Conservation (phyloP, 2,113 vertebrate genomes). For the Bubo bubo region DNA sequence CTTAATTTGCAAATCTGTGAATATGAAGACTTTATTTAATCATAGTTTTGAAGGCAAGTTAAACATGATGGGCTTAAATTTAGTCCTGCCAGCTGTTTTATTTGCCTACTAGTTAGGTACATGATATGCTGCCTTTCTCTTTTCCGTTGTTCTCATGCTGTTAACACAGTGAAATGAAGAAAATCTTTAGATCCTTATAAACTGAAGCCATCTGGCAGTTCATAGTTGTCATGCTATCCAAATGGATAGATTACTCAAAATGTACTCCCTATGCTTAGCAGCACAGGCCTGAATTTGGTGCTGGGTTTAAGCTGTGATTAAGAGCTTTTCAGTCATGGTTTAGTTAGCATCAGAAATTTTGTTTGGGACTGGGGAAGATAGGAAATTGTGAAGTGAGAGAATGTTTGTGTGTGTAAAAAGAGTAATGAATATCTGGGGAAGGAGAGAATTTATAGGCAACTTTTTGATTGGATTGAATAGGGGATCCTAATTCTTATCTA, state of each 20-base stretch:
- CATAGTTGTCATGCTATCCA: not conserved
- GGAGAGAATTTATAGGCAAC: not conserved
- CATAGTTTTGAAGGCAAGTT: not conserved
- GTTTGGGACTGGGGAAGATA: not conserved
- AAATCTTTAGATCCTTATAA: not conserved
- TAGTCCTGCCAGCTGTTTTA: not conserved
- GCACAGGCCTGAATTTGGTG: not conserved
- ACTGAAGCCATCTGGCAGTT: constrained; percentile 2
- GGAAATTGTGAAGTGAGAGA: not conserved
- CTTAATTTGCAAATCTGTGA: not conserved
- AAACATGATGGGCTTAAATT: not conserved
- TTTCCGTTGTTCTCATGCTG: not conserved
- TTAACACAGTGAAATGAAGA: not conserved
- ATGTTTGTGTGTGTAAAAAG: not conserved
- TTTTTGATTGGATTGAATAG: not conserved
- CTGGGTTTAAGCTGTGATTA: not conserved
- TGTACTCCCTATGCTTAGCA: not conserved
- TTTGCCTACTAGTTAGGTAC: not conserved
- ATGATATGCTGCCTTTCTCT: not conserved
- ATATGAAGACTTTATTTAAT: not conserved
- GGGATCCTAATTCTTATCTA: not conserved
- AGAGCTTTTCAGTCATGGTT: not conserved
- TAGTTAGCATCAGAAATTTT: not conserved
- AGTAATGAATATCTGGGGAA: not conserved
- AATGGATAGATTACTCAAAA: not conserved